Evolutionary conservation across 2,888 invertebrate genomes (phyloP).

Genomic region (Pteria penguin): DNA sequence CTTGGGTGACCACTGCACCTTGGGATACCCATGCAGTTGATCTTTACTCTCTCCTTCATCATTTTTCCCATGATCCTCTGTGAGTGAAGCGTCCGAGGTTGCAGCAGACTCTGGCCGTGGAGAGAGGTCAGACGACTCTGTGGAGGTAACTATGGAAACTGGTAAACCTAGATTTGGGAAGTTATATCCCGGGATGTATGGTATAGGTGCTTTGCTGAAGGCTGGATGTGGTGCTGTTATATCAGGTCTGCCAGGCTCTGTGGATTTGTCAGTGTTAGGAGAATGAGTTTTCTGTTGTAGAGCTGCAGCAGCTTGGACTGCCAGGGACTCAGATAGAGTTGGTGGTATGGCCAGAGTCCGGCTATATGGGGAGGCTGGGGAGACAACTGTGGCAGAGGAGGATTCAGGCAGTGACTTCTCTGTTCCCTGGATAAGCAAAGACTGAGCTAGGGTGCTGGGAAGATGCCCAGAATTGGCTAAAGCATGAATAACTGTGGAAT

Average conservation of each 20-base stretch:
- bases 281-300: conserved; percentile 8
- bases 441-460: conserved; percentile 9
- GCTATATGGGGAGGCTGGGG: conserved; percentile 26
- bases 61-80: conserved; percentile 14
- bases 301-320: background rate
- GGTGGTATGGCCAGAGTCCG: background rate
- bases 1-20: conserved; percentile 63
- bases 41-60: conserved; percentile 54
- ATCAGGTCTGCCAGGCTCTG: background rate
- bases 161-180: background rate
- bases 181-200: background rate
- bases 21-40: conserved; percentile 63
- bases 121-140: conserved; percentile 1
- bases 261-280: conserved; percentile 2
- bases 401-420: background rate
- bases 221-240: background rate
- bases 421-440: background rate
- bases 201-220: background rate
- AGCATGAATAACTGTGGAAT: conserved; percentile 7
- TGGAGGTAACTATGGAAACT: conserved; percentile 1
- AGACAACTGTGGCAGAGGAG: conserved; percentile 3
- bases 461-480: conserved; percentile 6
- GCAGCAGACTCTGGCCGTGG: background rate
- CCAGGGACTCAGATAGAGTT: conserved; percentile 11
- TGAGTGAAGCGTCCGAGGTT: conserved; percentile 2